A percentile compares a stretch with the other conserved stretches of the same genome.
phyloP scores from a whole-genome alignment of 2,113 vertebrate genomes.

The Etheostoma cragini region DNA sequence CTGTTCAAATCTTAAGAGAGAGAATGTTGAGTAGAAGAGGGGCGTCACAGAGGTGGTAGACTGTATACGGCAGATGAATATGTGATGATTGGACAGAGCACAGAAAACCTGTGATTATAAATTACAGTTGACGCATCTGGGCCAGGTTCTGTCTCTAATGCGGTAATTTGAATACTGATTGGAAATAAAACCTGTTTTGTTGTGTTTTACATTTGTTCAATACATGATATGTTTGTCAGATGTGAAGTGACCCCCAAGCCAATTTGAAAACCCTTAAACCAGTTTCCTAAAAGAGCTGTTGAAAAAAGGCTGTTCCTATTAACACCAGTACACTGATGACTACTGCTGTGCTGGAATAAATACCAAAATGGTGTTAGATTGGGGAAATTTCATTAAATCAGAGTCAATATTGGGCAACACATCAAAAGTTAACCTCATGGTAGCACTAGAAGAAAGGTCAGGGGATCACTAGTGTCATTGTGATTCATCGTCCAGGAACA shows the following conservation, averaged over 20 bases:
- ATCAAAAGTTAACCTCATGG: not conserved
- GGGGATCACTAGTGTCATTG: no score
- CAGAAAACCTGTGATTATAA: constrained; percentile 44
- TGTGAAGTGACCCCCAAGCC: not conserved
- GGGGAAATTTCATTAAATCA: not conserved
- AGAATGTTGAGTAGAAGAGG: constrained; percentile 52
- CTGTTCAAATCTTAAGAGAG: constrained; percentile 42
- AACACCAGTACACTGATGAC: no score
- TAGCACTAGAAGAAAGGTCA: not conserved
- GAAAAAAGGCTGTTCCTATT: not conserved
- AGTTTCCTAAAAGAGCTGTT: not conserved
- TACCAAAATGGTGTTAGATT: not conserved
- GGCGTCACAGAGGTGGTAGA: constrained; percentile 39
- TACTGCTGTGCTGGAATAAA: no score
- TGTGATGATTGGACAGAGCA: constrained; percentile 50
- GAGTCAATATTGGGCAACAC: not conserved
- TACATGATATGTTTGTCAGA: not conserved
- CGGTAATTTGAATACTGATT: constrained; percentile 27
- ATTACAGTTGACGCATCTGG: constrained; percentile 45
- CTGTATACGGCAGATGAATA: constrained; percentile 48
- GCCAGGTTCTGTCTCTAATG: not conserved
- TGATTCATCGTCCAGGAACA: no score
- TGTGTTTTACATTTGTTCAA: not conserved
- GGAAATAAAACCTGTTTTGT: constrained; percentile 1
- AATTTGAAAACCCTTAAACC: not conserved